phyloP scores from a whole-genome alignment of 2,888 invertebrate genomes.

The Alcis repandata region DNA sequence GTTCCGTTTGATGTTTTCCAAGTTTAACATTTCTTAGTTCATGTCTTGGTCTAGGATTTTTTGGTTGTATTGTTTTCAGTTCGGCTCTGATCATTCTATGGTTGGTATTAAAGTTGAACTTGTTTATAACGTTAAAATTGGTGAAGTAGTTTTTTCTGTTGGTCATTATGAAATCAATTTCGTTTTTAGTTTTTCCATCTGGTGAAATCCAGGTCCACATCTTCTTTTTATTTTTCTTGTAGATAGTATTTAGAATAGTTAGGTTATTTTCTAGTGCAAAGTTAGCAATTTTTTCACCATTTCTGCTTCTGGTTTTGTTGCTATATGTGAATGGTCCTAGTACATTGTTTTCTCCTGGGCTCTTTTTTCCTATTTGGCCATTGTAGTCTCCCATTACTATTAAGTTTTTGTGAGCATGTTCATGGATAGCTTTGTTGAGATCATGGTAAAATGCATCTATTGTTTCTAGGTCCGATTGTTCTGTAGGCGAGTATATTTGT shows the following conservation, averaged over 20 bases:
- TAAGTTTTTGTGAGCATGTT: slow-evolving; percentile 45
- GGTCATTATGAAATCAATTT: not conserved
- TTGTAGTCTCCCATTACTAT: slow-evolving; percentile 43
- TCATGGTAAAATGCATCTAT: slow-evolving; percentile 39
- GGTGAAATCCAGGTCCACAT: slow-evolving; percentile 7
- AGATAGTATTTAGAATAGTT: not conserved
- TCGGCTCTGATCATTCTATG: slow-evolving; percentile 46
- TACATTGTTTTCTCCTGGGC: slow-evolving; percentile 40
- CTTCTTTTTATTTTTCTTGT: not conserved
- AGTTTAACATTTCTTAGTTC: slow-evolving; percentile 28
- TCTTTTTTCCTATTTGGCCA: slow-evolving; percentile 43
- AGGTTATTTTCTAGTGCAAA: slow-evolving; percentile 41
- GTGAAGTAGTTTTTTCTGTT: not conserved
- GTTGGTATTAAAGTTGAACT: slow-evolving; percentile 50
- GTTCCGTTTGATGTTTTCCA: slow-evolving; percentile 35
- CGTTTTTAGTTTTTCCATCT: not conserved
- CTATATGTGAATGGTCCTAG: slow-evolving; percentile 18
- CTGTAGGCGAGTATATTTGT: too few species aligned
- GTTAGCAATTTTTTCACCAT: slow-evolving; percentile 42
- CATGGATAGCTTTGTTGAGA: slow-evolving; percentile 43
- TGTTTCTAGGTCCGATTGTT: too few species aligned
- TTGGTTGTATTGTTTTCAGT: slow-evolving; percentile 42
- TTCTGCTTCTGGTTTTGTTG: slow-evolving; percentile 46
- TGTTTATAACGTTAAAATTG: not conserved
- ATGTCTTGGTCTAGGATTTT: slow-evolving; percentile 46